Percentiles rank a stretch among this genome's conserved stretches.
phyloP scores from a whole-genome alignment of 2,797 vertebrate species.

The Arnoldichthys spilopterus region DNA sequence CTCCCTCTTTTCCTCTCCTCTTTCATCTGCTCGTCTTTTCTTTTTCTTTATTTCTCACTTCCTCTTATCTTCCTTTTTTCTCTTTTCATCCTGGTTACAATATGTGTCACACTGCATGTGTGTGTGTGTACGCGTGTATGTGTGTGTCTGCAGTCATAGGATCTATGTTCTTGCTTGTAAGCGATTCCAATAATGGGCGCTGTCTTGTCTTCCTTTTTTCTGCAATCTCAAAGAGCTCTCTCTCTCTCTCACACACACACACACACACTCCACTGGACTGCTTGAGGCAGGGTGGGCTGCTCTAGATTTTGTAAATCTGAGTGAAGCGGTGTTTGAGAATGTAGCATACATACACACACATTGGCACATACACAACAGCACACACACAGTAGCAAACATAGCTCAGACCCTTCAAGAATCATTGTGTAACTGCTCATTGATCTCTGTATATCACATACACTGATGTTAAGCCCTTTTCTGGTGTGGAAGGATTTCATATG shows the following conservation, averaged over 20 bases:
- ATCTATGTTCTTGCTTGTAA: conserved; percentile 20
- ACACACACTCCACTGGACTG: not conserved
- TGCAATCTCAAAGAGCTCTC: not conserved
- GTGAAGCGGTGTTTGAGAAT: not conserved
- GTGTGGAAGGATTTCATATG: not conserved
- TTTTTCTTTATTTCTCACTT: conserved; percentile 40
- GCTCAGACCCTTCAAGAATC: too few relatives aligned
- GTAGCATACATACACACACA: not conserved
- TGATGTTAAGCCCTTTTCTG: not conserved
- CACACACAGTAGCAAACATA: not conserved
- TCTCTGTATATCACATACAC: not conserved
- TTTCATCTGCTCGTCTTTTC: conserved; percentile 20
- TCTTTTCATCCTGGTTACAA: conserved; percentile 37
- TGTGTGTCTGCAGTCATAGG: conserved; percentile 5
- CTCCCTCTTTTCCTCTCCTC: conserved; percentile 57
- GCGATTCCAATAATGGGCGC: conserved; percentile 38
- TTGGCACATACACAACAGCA: not conserved
- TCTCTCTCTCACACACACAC: not conserved
- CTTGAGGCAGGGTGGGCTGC: conserved; percentile 9
- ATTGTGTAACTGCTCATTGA: not conserved
- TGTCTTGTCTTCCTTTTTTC: conserved; percentile 27
- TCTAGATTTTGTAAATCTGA: conserved; percentile 22
- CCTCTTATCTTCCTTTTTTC: conserved; percentile 42
- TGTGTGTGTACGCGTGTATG: not conserved
- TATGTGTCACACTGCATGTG: not conserved